Base-by-base conservation (phyloP, 2,888 invertebrate species). In the Acronicta psi region DNA sequence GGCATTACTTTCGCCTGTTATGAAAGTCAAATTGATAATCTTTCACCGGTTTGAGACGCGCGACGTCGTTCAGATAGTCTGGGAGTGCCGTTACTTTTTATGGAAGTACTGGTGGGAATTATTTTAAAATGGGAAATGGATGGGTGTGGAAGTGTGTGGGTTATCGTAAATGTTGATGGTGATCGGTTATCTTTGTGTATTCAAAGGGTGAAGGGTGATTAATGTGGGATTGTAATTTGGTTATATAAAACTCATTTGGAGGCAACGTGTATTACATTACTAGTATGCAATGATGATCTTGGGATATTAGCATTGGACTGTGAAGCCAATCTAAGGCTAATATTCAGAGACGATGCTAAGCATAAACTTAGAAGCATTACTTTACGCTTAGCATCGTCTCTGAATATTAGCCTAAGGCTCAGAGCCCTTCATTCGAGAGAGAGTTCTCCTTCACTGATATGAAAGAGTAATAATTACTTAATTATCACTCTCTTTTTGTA, bases 1-100 rank as follows among this genome's bases (percentile, higher is more conserved):
- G 50, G 64, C 72, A 51, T 72, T 72, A 75, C 75, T 77, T 70
- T 75, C 31, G 62, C 64, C 61, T 69, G 65, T 75, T 77, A 77
- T 77, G 73, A 77, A 73, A 73, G 78, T 77, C 66, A 77, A 77
- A 77, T 77, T 77, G 75, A 77, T 73, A 77, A 77, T 75, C 73
- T 70, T 56, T 70, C 58, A 76, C 66, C 60, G 65, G 60, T 60
- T 62, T 13, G 69, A 56, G 53, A 45, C 58, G 56, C 52, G 60
- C 50, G 60, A 42, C 44, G 44, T 60, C 51, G 49, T 49, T 45
- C 40, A 31, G 61, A 73, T 73, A 69, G 77, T 76, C 66, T 70
- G 49, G 42, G 58, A 37, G 40, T 31, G 50, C 40, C 66, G 52
- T 74, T 75, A 69, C 44, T 73, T 74, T 74, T 74, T 74, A 74